phyloP scores from a whole-genome alignment of 1,140 invertebrate species.

The Aphaenogaster floridana region DNA sequence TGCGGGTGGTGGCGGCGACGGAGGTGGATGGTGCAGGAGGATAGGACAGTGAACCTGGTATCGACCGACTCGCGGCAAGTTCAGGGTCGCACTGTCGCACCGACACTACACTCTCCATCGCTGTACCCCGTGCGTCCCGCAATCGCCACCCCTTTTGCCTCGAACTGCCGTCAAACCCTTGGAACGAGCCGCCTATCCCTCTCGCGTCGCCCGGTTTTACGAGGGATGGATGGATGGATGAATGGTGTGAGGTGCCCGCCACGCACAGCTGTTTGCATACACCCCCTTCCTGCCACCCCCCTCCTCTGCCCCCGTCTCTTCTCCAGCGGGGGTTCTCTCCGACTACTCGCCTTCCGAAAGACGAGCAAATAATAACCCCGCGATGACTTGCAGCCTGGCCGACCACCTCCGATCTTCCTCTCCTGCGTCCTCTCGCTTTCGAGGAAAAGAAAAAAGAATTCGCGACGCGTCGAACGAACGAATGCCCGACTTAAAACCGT shows the following conservation, averaged over 20 bases:
- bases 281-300: slow-evolving; percentile 51
- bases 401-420: slow-evolving; percentile 47
- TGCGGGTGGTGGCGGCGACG: slow-evolving; percentile 26
- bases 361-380: slow-evolving; percentile 80
- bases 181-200: slow-evolving; percentile 71
- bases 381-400: slow-evolving; percentile 74
- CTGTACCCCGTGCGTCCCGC: slow-evolving; percentile 63
- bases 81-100: slow-evolving; percentile 84
- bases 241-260: slow-evolving; percentile 76
- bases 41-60: slow-evolving; percentile 83
- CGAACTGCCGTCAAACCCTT: slow-evolving; percentile 68
- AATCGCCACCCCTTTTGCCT: slow-evolving; percentile 51
- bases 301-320: neutral
- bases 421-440: slow-evolving; percentile 13
- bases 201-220: slow-evolving; percentile 68
- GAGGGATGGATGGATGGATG: slow-evolving; percentile 70
- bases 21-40: slow-evolving; percentile 70
- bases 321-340: neutral
- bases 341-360: slow-evolving; percentile 64
- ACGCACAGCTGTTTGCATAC: slow-evolving; percentile 84
- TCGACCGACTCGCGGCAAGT: slow-evolving; percentile 83
- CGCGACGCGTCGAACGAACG: slow-evolving; percentile 48
- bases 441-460: slow-evolving; percentile 1
- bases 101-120: slow-evolving; percentile 70
- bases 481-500: slow-evolving; percentile 57